These are phyloP conservation scores for Pholis gunnellus DNA, from an alignment of 2,113 vertebrate species.

Conservation along the genomic window DNA sequence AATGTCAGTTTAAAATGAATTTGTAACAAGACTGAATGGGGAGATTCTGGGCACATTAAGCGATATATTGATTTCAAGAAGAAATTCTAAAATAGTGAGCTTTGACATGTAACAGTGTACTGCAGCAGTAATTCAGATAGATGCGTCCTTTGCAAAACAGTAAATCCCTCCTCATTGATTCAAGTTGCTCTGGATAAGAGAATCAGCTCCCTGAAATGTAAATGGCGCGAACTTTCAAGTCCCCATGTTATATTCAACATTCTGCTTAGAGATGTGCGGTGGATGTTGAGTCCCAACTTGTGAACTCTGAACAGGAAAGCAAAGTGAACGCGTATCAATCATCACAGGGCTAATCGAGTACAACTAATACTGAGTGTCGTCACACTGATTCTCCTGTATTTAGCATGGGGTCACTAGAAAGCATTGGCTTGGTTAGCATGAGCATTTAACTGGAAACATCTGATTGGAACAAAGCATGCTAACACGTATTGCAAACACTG, in stretches of 20 bases:
- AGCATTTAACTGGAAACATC: not conserved
- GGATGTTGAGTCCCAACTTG: not conserved
- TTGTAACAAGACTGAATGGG: not conserved
- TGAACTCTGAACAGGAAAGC: not conserved
- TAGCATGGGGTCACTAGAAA: not conserved
- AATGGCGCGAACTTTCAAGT: not conserved
- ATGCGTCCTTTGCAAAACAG: not conserved
- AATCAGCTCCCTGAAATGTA: slow-evolving; percentile 19
- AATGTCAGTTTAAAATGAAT: not conserved
- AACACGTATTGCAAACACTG: not conserved
- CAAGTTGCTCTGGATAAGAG: slow-evolving; percentile 11
- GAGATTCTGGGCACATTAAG: not conserved
- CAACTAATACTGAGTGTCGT: too few species aligned
- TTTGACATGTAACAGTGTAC: not conserved
- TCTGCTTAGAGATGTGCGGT: not conserved
- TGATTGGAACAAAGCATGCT: not conserved
- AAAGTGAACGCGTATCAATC: not conserved
- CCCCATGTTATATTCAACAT: not conserved
- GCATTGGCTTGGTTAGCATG: not conserved
- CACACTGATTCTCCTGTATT: not conserved
- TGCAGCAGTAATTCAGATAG: not conserved
- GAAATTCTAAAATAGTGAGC: not conserved
- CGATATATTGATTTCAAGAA: not conserved
- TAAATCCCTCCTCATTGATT: slow-evolving; percentile 27
- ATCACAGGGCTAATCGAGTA: not conserved